Evolutionary conservation across 2,888 invertebrate genomes (phyloP), one percentile per base, ranked within the genome.

Genomic region (Dicyrtomina minuta): DNA sequence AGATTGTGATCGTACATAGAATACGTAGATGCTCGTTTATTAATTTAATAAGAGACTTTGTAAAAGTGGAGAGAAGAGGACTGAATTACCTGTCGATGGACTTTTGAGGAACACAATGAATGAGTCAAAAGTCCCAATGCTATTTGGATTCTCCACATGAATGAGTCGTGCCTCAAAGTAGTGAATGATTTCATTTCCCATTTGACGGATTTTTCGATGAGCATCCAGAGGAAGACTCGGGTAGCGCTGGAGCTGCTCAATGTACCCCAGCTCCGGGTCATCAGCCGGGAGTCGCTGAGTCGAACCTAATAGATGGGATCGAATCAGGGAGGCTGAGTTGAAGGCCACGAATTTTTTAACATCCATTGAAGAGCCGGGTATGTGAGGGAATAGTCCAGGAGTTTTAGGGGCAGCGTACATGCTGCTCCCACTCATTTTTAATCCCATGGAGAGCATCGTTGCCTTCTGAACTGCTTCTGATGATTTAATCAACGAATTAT

Each of bases 121-220:
- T 5, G 65, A 58, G 20, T 67, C 67, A 41, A 58, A 67, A 46
- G 59, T 59, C 0, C 24, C 46, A 20, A 67, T 49, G 17, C 46
- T 59, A 17, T 44, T 46, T n/a, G 67, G 67, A 41, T 59, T 59
- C 39, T 67, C 67, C 22, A 67, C 60, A 51, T 67, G 67, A 24
- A 67, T 67, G 10, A 67, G 49, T 46, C 67, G 5, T 0, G 67
- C 67, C 20, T 67, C 67, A 39, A 67, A 67, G 41, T 67, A 67
- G 33, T 67, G 58, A 12, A 74, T 69, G 27, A 74, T 72, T 66
- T 72, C 72, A 66, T 72, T 74, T 15, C 74, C 74, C 49, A 74
- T 70, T 17, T 71, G 69, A 2, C 69, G 64, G 43, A 74, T 72
- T 22, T 61, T 69, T 20, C 72, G 68, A 55, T 74, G 74, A 17